Percentiles rank a stretch among this genome's conserved stretches.
Conservation (phyloP, 2,797 vertebrate species). For the Etheostoma perlongum region DNA sequence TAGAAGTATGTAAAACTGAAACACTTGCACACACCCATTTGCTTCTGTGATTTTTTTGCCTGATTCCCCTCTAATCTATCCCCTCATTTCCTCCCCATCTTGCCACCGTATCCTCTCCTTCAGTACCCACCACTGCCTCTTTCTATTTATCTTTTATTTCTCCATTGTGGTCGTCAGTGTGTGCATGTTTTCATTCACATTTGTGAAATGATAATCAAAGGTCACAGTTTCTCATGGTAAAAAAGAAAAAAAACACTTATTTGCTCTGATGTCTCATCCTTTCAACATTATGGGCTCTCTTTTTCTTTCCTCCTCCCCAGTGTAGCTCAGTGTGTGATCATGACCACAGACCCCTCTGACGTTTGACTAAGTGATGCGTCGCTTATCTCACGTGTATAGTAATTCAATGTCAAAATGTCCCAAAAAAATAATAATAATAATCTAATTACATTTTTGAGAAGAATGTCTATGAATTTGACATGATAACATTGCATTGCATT, state of each 20-base stretch:
- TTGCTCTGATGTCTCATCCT: constrained; percentile 8
- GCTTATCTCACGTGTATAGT: not conserved
- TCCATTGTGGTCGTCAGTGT: not conserved
- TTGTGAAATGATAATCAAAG: too few relatives aligned
- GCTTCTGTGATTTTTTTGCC: not conserved
- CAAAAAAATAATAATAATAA: too few relatives aligned
- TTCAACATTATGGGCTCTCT: not conserved
- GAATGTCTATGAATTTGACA: not conserved
- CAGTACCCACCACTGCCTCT: not conserved
- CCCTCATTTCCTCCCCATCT: not conserved
- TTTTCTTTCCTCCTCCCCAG: too few relatives aligned
- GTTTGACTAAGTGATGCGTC: not conserved
- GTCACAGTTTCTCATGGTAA: not conserved
- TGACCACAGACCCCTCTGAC: not conserved
- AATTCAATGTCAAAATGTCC: not conserved
- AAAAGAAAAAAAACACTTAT: not conserved
- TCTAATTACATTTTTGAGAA: not conserved
- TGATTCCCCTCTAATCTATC: not conserved
- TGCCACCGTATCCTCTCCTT: not conserved
- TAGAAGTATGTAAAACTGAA: not conserved
- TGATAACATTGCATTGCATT: not conserved
- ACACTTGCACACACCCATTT: not conserved
- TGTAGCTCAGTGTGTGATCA: not conserved
- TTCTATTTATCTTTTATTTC: not conserved
- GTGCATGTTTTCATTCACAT: not conserved